Evolutionary conservation across 2,113 vertebrate genomes (phyloP).

Genomic region (Genyomyrus donnyi): DNA sequence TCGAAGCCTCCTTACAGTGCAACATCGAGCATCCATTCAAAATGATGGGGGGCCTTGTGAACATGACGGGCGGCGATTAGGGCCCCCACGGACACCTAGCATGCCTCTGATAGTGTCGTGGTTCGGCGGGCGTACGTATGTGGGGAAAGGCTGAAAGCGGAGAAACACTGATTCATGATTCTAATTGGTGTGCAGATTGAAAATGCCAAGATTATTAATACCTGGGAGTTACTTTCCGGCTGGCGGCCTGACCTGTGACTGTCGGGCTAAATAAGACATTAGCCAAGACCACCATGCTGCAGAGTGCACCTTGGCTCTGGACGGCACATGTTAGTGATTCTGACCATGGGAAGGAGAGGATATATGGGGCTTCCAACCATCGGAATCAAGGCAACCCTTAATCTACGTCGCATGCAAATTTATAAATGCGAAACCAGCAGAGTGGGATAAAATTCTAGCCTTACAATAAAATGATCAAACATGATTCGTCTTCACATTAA

Average conservation of each 20-base stretch:
- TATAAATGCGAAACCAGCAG: neutral
- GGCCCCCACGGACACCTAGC: neutral
- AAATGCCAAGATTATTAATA: conserved; percentile 10
- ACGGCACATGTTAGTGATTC: neutral
- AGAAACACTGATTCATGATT: neutral
- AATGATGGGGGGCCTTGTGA: neutral
- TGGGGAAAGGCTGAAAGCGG: neutral
- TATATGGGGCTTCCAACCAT: neutral
- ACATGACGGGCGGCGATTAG: conserved; percentile 16
- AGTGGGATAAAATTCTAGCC: neutral
- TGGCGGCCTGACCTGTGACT: neutral
- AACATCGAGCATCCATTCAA: neutral
- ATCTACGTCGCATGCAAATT: neutral
- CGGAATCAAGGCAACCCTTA: neutral
- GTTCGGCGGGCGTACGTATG: neutral
- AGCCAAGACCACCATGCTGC: neutral
- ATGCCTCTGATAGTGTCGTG: neutral
- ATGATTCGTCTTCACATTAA: neutral
- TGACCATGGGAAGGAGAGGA: neutral
- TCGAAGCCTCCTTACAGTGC: neutral
- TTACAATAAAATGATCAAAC: neutral
- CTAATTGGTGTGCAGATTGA: neutral
- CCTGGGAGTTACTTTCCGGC: neutral
- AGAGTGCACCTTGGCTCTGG: neutral
- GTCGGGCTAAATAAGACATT: neutral